Conservation (phyloP, 2,797 vertebrate genomes). For the Hylomyscus alleni region DNA sequence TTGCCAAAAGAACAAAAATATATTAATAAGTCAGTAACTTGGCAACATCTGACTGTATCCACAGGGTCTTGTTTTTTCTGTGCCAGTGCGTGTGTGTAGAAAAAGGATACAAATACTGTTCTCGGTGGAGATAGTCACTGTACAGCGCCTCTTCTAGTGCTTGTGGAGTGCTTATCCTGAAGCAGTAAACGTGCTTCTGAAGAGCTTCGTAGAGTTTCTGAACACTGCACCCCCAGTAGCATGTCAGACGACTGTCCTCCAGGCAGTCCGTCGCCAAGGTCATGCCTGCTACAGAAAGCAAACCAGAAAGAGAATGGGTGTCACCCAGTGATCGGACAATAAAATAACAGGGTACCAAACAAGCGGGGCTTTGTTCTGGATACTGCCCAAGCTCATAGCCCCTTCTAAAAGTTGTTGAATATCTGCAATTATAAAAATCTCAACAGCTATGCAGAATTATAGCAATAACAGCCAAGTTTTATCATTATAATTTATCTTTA, state of each 20-base stretch:
- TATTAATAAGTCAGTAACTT: conserved; percentile 30
- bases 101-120: conserved; percentile 96
- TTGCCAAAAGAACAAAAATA: conserved; percentile 49
- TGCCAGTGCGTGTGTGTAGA: not conserved
- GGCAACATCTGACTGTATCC: conserved; percentile 17
- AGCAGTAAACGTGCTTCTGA: conserved; percentile 90
- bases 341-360: not conserved
- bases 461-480: not conserved
- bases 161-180: conserved; percentile 90
- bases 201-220: conserved; percentile 92
- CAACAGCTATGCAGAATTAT: not conserved
- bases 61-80: not conserved
- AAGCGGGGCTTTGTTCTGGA: not conserved
- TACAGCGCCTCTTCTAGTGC: conserved; percentile 92
- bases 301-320: conserved; percentile 44
- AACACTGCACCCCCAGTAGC: conserved; percentile 97
- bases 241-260: conserved; percentile 94
- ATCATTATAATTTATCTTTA: conserved; percentile 44
- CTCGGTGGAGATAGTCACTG: conserved; percentile 89
- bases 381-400: not conserved
- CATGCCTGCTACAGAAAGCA: conserved; percentile 89
- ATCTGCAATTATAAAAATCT: conserved; percentile 51
- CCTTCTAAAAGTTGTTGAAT: conserved; percentile 20
- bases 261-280: conserved; percentile 91
- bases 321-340: not conserved